Conservation (phyloP, 1,140 invertebrate species). For the Sycobia sp. region DNA sequence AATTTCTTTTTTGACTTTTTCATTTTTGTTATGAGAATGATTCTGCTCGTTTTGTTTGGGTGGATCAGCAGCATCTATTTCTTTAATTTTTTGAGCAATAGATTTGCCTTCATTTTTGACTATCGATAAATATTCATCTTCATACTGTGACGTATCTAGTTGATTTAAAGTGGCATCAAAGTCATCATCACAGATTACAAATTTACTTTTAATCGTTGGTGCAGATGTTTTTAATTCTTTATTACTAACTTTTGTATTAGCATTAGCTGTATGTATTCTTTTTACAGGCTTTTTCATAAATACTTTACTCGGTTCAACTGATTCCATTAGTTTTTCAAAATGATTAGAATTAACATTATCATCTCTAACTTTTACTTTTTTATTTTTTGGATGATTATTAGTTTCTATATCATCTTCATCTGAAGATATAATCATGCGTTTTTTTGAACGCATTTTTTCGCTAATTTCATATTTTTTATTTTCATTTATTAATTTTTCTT, state of each 20-base stretch:
- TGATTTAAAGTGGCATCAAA: conserved; percentile 71
- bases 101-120: conserved; percentile 1
- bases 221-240: conserved; percentile 29
- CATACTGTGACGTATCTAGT: conserved; percentile 60
- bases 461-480: conserved; percentile 9
- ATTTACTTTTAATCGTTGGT: conserved; percentile 50
- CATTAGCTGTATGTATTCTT: conserved; percentile 44
- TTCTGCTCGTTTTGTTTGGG: conserved; percentile 14
- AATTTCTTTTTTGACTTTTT: not conserved
- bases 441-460: conserved; percentile 33
- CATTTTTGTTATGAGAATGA: not conserved
- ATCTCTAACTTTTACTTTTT: conserved; percentile 37
- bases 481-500: conserved; percentile 34
- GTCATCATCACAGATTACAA: conserved; percentile 69
- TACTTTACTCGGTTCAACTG: conserved; percentile 34
- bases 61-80: conserved; percentile 10
- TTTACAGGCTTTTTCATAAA: conserved; percentile 58
- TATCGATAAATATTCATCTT: conserved; percentile 38
- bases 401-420: conserved; percentile 46
- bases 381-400: conserved; percentile 15
- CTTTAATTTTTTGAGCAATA: not conserved
- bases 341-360: conserved; percentile 21
- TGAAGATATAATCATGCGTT: conserved; percentile 43
- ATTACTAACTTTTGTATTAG: conserved; percentile 35
- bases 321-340: conserved; percentile 24